Percentiles rank a stretch among this genome's conserved stretches.
These are phyloP conservation scores for Caretta caretta DNA, from an alignment of 2,113 vertebrate genomes.

Conservation along the genomic window DNA sequence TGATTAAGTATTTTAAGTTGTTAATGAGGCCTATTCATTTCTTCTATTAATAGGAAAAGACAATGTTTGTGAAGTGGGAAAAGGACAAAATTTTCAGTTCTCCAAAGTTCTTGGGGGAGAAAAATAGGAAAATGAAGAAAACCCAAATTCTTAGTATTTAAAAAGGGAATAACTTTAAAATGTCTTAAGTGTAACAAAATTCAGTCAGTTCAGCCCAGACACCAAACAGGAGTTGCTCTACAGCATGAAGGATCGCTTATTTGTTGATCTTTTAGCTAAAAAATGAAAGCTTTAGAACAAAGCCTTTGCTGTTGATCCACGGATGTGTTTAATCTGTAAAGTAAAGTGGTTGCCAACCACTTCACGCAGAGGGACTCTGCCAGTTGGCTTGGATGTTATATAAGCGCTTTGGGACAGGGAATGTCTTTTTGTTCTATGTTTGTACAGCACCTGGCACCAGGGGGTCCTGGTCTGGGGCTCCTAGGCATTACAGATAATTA, in stretches of 20 bases:
- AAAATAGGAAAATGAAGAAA: neutral
- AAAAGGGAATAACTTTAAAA: neutral
- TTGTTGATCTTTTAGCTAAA: neutral
- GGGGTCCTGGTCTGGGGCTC: neutral
- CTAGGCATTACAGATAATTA: neutral
- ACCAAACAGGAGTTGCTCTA: neutral
- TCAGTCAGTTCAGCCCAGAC: neutral
- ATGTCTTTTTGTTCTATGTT: neutral
- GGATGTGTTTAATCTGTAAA: neutral
- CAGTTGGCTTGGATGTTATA: neutral
- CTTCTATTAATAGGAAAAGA: neutral
- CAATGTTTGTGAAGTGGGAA: neutral
- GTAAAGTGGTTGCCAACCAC: neutral
- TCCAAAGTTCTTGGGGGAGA: neutral
- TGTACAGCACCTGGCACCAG: neutral
- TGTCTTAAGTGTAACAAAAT: neutral
- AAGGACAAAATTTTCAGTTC: neutral
- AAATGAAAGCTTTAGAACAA: neutral
- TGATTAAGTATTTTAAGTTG: constrained; percentile 36
- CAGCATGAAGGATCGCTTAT: neutral
- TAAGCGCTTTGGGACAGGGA: neutral
- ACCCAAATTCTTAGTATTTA: neutral
- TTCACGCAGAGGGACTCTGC: neutral
- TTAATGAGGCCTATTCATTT: neutral
- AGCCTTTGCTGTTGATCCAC: neutral